Conservation (phyloP, 2,888 invertebrate species). For the Melanargia galathea region DNA sequence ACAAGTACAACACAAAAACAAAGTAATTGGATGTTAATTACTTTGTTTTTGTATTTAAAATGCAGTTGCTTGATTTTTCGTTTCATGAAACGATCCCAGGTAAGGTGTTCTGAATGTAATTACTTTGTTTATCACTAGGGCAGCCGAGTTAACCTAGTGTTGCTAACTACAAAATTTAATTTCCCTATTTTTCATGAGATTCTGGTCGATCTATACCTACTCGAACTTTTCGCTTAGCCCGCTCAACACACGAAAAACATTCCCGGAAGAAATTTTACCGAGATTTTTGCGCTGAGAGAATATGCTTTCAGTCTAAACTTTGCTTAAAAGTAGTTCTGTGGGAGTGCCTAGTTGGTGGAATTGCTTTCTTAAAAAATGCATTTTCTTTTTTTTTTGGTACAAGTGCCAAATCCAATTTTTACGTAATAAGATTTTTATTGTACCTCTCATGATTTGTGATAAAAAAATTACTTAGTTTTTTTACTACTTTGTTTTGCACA, state of each 20-base stretch:
- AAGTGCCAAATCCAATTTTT: background rate
- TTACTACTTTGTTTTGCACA: too few relatives aligned
- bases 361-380: conserved; percentile 6
- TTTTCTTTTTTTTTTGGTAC: conserved; percentile 12
- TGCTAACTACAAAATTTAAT: too few relatives aligned
- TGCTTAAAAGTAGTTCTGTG: conserved; percentile 21
- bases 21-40: too few relatives aligned
- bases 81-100: too few relatives aligned
- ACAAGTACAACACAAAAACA: too few relatives aligned
- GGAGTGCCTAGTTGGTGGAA: conserved; percentile 24
- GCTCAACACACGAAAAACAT: conserved; percentile 25
- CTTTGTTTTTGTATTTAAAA: too few relatives aligned
- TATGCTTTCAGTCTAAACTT: conserved; percentile 28
- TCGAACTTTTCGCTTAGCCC: conserved; percentile 25
- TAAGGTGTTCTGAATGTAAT: too few relatives aligned
- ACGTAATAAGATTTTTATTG: background rate
- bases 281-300: conserved; percentile 20
- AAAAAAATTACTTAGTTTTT: background rate
- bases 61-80: too few relatives aligned
- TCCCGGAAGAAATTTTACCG: conserved; percentile 18
- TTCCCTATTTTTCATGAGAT: too few relatives aligned
- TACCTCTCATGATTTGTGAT: background rate
- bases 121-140: too few relatives aligned
- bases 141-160: too few relatives aligned
- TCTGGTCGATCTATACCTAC: too few relatives aligned